phyloP scores from a whole-genome alignment of 2,888 invertebrate species.

The Campopleginae sp. region DNA sequence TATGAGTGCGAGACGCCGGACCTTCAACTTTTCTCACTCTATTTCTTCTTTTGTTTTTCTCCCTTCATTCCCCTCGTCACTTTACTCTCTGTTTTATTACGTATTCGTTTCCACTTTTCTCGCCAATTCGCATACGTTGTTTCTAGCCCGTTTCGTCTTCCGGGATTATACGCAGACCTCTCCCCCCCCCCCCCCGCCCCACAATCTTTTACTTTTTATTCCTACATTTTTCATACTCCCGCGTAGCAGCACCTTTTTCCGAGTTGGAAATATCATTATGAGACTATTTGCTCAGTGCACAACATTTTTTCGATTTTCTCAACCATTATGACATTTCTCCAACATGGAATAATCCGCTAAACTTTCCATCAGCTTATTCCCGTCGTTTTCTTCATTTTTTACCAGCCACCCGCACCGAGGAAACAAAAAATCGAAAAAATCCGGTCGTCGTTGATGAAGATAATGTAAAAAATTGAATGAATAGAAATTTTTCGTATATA shows the following conservation, averaged over 20 bases:
- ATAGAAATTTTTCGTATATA: too few relatives aligned
- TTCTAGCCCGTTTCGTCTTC: constrained; percentile 45
- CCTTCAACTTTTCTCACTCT: neutral
- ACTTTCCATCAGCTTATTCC: neutral
- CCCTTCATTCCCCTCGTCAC: constrained; percentile 19
- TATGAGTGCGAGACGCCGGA: constrained; percentile 3
- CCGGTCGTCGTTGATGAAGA: too few relatives aligned
- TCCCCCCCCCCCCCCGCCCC: constrained; percentile 34
- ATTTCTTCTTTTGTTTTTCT: constrained; percentile 5
- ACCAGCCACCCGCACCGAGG: too few relatives aligned
- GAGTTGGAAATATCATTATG: constrained; percentile 26
- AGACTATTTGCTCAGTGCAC: constrained; percentile 14
- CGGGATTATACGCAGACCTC: constrained; percentile 37
- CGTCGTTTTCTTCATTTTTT: too few relatives aligned
- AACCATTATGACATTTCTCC: neutral
- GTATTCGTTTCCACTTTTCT: constrained; percentile 61
- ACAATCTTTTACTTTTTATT: constrained; percentile 32
- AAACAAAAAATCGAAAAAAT: too few relatives aligned
- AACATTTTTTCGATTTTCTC: constrained; percentile 14
- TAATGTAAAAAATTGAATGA: too few relatives aligned
- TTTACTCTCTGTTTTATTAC: constrained; percentile 61
- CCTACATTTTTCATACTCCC: neutral
- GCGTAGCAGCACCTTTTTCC: neutral
- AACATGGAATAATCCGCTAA: neutral
- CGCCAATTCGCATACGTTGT: constrained; percentile 48